phyloP scores from a whole-genome alignment of 2,113 vertebrate genomes.

The Panthera tigris region DNA sequence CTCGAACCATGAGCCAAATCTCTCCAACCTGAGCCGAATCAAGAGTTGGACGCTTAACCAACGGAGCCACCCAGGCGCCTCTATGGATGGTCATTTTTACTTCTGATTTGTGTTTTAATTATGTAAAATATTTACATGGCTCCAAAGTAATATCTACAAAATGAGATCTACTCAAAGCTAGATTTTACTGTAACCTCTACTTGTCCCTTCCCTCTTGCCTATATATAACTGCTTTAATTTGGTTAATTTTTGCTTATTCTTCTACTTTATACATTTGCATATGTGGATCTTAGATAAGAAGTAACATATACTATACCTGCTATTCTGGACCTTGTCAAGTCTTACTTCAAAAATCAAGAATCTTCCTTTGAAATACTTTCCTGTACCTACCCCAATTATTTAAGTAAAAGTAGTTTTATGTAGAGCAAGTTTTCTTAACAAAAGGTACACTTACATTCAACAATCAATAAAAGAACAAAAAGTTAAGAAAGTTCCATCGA shows the following conservation, averaged over 20 bases:
- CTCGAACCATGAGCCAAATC: no score
- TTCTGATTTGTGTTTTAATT: background rate
- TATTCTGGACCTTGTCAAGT: background rate
- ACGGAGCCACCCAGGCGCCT: background rate
- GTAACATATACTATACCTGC: background rate
- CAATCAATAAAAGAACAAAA: constrained; percentile 32
- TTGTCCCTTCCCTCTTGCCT: background rate
- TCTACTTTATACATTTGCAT: background rate
- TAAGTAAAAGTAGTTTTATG: constrained; percentile 1
- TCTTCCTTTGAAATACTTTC: constrained; percentile 23
- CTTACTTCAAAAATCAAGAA: constrained; percentile 26
- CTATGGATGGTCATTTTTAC: background rate
- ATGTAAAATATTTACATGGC: background rate
- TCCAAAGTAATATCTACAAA: background rate
- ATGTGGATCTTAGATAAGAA: background rate
- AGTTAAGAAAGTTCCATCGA: constrained; percentile 49
- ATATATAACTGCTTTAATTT: background rate
- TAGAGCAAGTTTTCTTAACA: constrained; percentile 33
- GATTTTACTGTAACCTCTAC: background rate
- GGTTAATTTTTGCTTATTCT: background rate
- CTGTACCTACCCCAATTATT: background rate
- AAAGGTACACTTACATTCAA: background rate
- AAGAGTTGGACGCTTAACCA: no score
- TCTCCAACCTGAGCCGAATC: no score
- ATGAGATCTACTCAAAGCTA: background rate